Evolutionary conservation across 2,113 vertebrate genomes (phyloP).

Genomic region (Hypanus sabinus): DNA sequence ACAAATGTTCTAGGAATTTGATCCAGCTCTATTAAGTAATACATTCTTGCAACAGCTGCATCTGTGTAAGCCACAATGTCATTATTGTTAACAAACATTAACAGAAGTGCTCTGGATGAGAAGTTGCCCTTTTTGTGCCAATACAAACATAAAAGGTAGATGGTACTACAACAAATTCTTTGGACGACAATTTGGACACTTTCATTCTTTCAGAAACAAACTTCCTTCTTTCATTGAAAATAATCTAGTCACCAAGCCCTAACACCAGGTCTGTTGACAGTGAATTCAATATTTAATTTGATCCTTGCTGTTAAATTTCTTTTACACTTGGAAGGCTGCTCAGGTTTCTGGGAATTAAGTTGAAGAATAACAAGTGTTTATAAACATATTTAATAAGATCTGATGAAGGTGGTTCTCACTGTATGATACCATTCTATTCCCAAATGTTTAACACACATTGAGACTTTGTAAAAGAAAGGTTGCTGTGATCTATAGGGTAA

Average conservation of each 20-base stretch:
- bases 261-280: conserved; percentile 24
- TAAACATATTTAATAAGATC: conserved; percentile 37
- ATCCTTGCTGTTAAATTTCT: conserved; percentile 18
- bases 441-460: not conserved
- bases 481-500: not conserved
- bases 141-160: conserved; percentile 19
- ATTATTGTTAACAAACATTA: conserved; percentile 33
- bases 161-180: conserved; percentile 31
- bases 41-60: conserved; percentile 32
- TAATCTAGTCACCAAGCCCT: conserved; percentile 18
- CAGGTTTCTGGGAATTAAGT: conserved; percentile 36
- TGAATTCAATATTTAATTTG: conserved; percentile 34
- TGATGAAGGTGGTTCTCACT: conserved; percentile 36
- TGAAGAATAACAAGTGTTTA: conserved; percentile 34
- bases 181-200: conserved; percentile 16
- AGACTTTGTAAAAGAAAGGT: not conserved
- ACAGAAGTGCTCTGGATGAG: conserved; percentile 2
- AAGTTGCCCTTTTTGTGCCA: conserved; percentile 16
- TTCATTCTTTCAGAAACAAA: conserved; percentile 29
- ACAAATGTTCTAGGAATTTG: conserved; percentile 8
- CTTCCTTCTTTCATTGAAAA: conserved; percentile 34
- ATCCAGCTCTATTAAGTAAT: conserved; percentile 34
- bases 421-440: not conserved
- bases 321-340: conserved; percentile 18
- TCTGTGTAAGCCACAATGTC: conserved; percentile 20